Evolutionary conservation across 2,113 vertebrate species (phyloP), one percentile per base, ranked within the genome.

Genomic region (Salminus brasiliensis): DNA sequence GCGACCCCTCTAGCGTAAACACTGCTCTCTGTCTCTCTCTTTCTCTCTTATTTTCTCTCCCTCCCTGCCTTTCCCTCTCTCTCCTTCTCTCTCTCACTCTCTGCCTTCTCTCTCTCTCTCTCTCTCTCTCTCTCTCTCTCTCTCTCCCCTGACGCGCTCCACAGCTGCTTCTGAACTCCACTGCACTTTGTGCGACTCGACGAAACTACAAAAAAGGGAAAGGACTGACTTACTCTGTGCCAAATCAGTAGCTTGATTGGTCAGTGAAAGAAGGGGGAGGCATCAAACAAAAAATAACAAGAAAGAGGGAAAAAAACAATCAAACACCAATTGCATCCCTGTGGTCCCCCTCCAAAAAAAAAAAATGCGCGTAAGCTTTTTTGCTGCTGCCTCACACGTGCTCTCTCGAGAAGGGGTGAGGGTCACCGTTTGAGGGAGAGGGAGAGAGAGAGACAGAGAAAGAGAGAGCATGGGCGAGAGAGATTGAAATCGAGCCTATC

Each of bases 401-500:
- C 11, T 57, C 30, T 76, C 25, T 72, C 32, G 43, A 16, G 32
- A 27, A 30, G n/a, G 60, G 59, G 72, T 43, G 29, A 49, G 36
- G 66, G 57, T 81, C 52, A 53, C 25, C 18, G 57, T 84, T 80
- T 80, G 53, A 80, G 59, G 30, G 21, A 66, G 52, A 72, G 41
- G n/a, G 60, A 55, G 16, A 8, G 18, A 27, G 68, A 79, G 60
- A 55, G 16, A 8, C 13, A 27, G 68, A 79, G 83, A 80, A 34
- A 25, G 60, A 55, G 41, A 25, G 60, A 55, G 16, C 12, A 18
- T 27, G 23, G 43, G 66, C 1, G 30, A 43, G 69, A 23, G 68
- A 79, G 83, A 80, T 78, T 82, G 71, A 85, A 88, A 85, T 83
- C 66, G 41, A 75, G 72, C 73, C 79, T 52, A 81, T 88, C 83